phyloP scores from a whole-genome alignment of 2,113 vertebrate species.

The Eleginops maclovinus region DNA sequence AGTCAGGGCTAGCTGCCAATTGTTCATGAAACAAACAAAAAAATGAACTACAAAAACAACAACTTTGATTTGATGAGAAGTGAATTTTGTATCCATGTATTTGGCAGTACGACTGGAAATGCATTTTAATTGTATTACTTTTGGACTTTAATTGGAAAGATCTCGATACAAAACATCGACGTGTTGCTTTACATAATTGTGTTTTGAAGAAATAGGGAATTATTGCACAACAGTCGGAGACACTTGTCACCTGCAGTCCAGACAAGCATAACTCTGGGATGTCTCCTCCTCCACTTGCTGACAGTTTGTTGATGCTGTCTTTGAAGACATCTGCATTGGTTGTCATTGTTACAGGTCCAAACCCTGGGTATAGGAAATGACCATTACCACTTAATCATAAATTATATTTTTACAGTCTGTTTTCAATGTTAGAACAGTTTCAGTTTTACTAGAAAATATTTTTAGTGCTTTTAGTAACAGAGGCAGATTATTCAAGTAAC shows the following conservation, averaged over 20 bases:
- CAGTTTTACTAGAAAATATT: neutral
- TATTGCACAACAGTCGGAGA: neutral
- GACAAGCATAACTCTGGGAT: constrained; percentile 74
- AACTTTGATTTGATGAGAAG: neutral
- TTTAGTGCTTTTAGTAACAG: neutral
- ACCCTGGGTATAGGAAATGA: constrained; percentile 51
- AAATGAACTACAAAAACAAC: neutral
- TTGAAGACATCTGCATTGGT: constrained; percentile 74
- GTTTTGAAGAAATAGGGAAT: neutral
- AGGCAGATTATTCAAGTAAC: neutral
- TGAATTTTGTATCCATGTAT: neutral
- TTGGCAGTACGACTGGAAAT: too few relatives aligned
- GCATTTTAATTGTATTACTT: too few relatives aligned
- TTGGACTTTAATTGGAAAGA: too few relatives aligned
- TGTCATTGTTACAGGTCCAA: constrained; percentile 74
- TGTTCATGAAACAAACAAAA: neutral
- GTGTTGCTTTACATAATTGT: neutral
- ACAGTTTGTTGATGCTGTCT: constrained; percentile 57
- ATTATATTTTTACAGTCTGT: neutral
- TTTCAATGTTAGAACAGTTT: neutral
- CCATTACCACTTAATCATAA: too few relatives aligned
- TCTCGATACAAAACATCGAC: too few relatives aligned
- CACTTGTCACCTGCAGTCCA: constrained; percentile 68
- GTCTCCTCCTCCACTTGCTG: constrained; percentile 72
- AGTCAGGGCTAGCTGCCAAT: constrained; percentile 75